These are phyloP conservation scores for Brachirus orientalis DNA, from an alignment of 2,113 vertebrate species.

Conservation along the genomic window DNA sequence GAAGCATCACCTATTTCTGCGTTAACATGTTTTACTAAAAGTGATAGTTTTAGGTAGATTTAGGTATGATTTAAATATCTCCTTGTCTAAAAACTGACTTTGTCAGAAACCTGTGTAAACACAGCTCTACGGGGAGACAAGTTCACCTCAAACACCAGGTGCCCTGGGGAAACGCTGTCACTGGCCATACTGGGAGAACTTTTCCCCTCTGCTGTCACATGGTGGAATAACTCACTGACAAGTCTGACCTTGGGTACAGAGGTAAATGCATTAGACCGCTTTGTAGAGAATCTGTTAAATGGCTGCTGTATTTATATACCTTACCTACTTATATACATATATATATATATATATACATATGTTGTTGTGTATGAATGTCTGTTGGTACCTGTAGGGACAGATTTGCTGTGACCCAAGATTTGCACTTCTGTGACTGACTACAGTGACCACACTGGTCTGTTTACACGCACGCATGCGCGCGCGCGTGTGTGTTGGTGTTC, in stretches of 20 bases:
- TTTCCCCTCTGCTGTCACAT: constrained; percentile 49
- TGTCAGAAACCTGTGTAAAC: constrained; percentile 16
- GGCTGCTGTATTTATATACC: not conserved
- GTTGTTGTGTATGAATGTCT: not conserved
- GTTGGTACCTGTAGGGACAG: not conserved
- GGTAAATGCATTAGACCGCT: constrained; percentile 24
- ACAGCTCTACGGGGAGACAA: constrained; percentile 15
- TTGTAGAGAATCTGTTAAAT: not conserved
- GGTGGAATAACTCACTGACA: constrained; percentile 30
- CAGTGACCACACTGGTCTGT: too few relatives aligned
- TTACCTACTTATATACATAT: not conserved
- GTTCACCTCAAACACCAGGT: constrained; percentile 22
- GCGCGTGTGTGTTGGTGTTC: constrained; percentile 17
- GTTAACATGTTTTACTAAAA: too few relatives aligned
- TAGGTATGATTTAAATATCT: constrained; percentile 23
- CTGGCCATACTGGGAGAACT: constrained; percentile 29
- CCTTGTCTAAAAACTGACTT: constrained; percentile 27
- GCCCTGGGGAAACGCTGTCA: constrained; percentile 44
- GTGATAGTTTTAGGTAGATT: too few relatives aligned
- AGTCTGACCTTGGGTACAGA: constrained; percentile 49
- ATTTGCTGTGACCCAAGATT: constrained; percentile 9
- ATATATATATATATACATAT: too few relatives aligned
- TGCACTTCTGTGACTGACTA: not conserved
- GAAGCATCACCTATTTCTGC: too few relatives aligned
- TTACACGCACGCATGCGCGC: too few relatives aligned